Evolutionary conservation across 2,888 invertebrate species (phyloP), one percentile per base, ranked within the genome.

Genomic region (Ethmia dodecea): DNA sequence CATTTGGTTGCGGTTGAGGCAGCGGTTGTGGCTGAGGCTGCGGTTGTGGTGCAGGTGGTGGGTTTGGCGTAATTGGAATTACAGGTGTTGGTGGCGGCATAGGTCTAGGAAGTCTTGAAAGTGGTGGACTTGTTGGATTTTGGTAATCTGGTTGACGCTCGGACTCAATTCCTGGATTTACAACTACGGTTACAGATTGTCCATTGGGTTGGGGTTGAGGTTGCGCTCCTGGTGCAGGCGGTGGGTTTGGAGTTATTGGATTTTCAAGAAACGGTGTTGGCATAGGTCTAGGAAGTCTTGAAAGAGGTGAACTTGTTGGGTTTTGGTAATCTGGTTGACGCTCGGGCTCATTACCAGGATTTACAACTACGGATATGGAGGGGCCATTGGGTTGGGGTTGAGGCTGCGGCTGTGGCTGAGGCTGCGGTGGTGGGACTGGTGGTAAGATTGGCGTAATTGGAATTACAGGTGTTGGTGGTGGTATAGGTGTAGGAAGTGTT

Each of bases 131-230:
- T 5, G 18, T 8, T 5, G n/a, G n/a, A 8, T 18, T 11, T 25
- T 25, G 25, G 5, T 3, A 11, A 5, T 25, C 25, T 25, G 25
- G 25, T 25, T 11, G n/a, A 25, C 10, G 25, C n/a, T 9, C 5
- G 2, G 20, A n/a, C 5, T 18, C 18, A 5, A 5, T 18, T 5
- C 8, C 8, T 12, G 5, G n/a, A n/a, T n/a, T n/a, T n/a, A n/a
- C n/a, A n/a, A n/a, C n/a, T n/a, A n/a, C n/a, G n/a, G n/a, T n/a
- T n/a, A n/a, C n/a, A n/a, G n/a, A n/a, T n/a, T n/a, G n/a, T n/a
- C n/a, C n/a, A 18, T n/a, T n/a, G 5, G 13, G 27, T 13, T 35
- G 26, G n/a, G 37, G 20, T 26, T 37, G 31, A 13, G 33, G 33
- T 2, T 32, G 9, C 16, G 38, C 13, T 15, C 14, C 13, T 9